phyloP scores from a whole-genome alignment of 2,888 invertebrate species.

The Leptopilina drosophilae region DNA sequence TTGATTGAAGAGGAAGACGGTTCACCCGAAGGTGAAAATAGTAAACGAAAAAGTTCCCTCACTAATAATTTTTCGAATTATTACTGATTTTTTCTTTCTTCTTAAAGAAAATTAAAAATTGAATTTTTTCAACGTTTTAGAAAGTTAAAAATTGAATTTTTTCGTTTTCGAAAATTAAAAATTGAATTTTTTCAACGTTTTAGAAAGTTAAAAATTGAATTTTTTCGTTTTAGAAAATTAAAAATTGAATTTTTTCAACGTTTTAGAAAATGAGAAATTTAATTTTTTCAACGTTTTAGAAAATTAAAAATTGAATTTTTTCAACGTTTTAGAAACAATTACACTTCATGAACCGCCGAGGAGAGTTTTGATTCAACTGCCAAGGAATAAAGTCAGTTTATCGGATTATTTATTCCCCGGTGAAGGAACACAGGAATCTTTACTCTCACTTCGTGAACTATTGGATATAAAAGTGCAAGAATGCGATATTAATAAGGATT shows the following conservation, averaged over 20 bases:
- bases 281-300: too few relatives aligned
- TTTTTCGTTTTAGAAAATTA: too few relatives aligned
- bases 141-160: too few relatives aligned
- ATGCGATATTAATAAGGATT: slow-evolving; percentile 84
- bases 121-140: too few relatives aligned
- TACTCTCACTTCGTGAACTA: slow-evolving; percentile 88
- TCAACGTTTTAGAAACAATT: slow-evolving; percentile 80
- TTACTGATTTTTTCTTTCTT: background rate
- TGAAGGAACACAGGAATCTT: slow-evolving; percentile 89
- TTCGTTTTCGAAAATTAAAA: too few relatives aligned
- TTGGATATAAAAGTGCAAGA: slow-evolving; percentile 87
- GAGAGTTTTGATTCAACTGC: slow-evolving; percentile 87
- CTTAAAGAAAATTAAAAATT: background rate
- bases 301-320: slow-evolving; percentile 18
- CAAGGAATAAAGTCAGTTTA: slow-evolving; percentile 82
- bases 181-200: slow-evolving; percentile 38
- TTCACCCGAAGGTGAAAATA: slow-evolving; percentile 81
- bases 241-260: slow-evolving; percentile 2
- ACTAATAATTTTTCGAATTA: background rate
- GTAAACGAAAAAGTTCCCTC: too few relatives aligned
- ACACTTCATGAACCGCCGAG: slow-evolving; percentile 94
- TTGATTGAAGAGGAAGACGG: slow-evolving; percentile 89
- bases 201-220: slow-evolving; percentile 80
- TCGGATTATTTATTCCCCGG: slow-evolving; percentile 96
- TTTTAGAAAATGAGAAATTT: slow-evolving; percentile 79